Base-by-base conservation (phyloP, 2,888 invertebrate species). In the Tetranychus truncatus region DNA sequence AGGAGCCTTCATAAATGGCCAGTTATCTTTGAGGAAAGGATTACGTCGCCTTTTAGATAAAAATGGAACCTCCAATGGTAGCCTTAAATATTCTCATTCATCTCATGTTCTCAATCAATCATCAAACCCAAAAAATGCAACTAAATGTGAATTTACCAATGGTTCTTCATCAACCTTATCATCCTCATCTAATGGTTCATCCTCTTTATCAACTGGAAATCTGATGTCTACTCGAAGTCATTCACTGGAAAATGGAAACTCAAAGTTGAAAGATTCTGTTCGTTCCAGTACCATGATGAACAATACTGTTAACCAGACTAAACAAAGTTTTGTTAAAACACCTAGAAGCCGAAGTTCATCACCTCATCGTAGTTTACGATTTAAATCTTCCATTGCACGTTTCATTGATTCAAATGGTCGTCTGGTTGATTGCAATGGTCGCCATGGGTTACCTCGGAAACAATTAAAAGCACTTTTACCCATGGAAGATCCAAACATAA, bases 331-430 rank as follows among this genome's bases (percentile, higher is more conserved):
- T 44, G 20, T 44, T 44, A 34, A n/a, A 45, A 45, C 44, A 7
- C n/a, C 72, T 44, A 11, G 72, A 72, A 45, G 45, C n/a, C 72
- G 72, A n/a, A 72, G 72, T 44, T 72, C 72, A 72, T 72, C 72
- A 20, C 72, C 72, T 11, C 72, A 69, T 24, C 34, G 34, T 20
- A 69, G 34, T 69, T 11, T 69, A 24, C 69, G 69, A 20, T 69
- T 24, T 69, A 20, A 24, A 69, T 24, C 21, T 5, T 69, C 20
- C n/a, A 69, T 69, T 20, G 34, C 69, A 11, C 55, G 55, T 55
- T 55, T 55, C 55, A 55, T 55, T 55, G 69, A 69, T 69, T 24
- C 69, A 20, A 20, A 69, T 20, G 69, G 21, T 24, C n/a, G 21
- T 5, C 11, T 24, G 6, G 20, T 24, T 69, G 69, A 69, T 69